Conservation (phyloP, 2,888 invertebrate genomes). For the Agrypnus murinus region DNA sequence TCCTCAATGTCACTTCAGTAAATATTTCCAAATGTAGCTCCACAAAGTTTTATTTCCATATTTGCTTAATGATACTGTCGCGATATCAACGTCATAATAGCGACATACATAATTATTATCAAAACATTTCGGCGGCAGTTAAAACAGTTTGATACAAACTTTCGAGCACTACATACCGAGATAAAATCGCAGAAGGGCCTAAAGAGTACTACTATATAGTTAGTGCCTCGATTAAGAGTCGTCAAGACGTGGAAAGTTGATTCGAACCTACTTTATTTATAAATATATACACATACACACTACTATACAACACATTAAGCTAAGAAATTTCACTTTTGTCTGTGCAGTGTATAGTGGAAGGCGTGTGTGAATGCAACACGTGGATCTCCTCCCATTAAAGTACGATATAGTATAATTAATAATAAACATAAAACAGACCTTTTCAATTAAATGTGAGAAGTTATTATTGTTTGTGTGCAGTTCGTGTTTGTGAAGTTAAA, state of each 20-base stretch:
- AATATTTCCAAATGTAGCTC: background rate
- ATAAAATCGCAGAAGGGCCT: no score
- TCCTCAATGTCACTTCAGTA: background rate
- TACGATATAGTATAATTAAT: conserved; percentile 12
- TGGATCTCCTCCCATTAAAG: conserved; percentile 23
- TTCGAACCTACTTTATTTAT: conserved; percentile 45
- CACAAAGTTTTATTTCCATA: background rate
- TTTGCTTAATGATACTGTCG: conserved; percentile 9
- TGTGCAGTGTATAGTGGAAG: conserved; percentile 44
- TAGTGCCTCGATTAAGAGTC: no score
- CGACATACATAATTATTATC: background rate
- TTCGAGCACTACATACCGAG: background rate
- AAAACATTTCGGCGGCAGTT: no score
- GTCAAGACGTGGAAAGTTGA: conserved; percentile 36
- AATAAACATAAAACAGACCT: background rate
- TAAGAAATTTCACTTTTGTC: conserved; percentile 53
- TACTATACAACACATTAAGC: conserved; percentile 48
- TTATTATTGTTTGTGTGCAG: background rate
- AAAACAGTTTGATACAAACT: no score
- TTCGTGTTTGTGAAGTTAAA: conserved; percentile 6
- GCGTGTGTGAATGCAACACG: conserved; percentile 45
- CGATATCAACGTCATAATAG: conserved; percentile 2
- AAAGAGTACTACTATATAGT: no score
- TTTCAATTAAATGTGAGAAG: conserved; percentile 12
- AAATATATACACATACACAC: conserved; percentile 47